Evolutionary conservation across 2,113 vertebrate genomes (phyloP), one percentile per base, ranked within the genome.

Genomic region (Pao palembangensis): DNA sequence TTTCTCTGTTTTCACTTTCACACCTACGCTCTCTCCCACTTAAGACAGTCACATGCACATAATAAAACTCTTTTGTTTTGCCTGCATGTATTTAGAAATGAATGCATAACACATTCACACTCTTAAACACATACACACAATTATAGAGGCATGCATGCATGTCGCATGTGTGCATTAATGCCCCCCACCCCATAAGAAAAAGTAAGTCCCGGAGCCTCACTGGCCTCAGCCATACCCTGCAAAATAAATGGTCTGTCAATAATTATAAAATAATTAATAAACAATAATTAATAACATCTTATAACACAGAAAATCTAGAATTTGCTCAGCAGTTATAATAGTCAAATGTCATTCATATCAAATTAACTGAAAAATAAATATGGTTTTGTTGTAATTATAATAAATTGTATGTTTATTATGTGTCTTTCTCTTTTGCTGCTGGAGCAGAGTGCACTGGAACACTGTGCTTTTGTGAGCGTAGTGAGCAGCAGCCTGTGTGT

Each of bases 401-500:
- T 61, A 51, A 61, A 1, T 47, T 34, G 25, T 74, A 44, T 64
- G 13, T 57, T 63, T 59, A 10, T 81, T 56, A 52, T 23, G 34
- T 52, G 16, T 31, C n/a, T 72, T 58, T 71, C 17, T 60, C 51
- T 44, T 17, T 23, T 15, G 18, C 54, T 46, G 47, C 51, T 47
- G 51, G 64, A 67, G 42, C 85, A 94, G 94, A 67, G 44, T 0
- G 74, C 82, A 0, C 4, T 0, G 25, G 0, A 72, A 0, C 91
- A 94, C 71, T 88, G 66, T 21, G 82, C 80, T 58, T 89, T 98
- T 82, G 83, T 94, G 72, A 79, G 68, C 15, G 92, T 89, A 8
- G 92, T 94, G 10, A 91, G 93, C 61, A 42, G 83, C 59, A 90
- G 89, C n/a, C 87, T 98, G 19, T 84, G 67, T 1, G 72, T 98